Evolutionary conservation across 2,888 invertebrate species (phyloP), one percentile per base, ranked within the genome.

Genomic region (Tenthredo livida): DNA sequence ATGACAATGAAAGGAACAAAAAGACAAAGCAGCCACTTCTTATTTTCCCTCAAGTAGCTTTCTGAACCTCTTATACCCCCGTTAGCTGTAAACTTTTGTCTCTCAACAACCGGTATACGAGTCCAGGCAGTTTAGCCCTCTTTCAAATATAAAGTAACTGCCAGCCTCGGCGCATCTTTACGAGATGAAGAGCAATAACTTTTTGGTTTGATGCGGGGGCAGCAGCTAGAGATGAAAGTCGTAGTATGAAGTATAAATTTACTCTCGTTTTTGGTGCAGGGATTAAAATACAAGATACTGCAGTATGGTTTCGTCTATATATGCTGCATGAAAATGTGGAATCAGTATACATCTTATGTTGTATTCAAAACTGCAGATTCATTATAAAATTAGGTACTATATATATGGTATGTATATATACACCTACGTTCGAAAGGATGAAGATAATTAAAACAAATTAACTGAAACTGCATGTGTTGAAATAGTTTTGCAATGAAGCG

Each of bases 121-220:
- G 73, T 43, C 25, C 25, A n/a, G 43, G 43, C 40, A 43, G 47
- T 43, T 73, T 73, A 73, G 50, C 77, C 77, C 47, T 54, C n/a
- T 50, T 77, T 77, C 29, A 77, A 77, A 77, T 77, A 77, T 77
- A 77, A 77, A 77, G 50, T 77, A 77, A 77, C 77, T 75, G 29
- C 75, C 47, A 73, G 67, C 67, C 29, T 17, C 67, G 2, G 25
- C 67, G 15, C 33, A 25, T 67, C 67, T 77, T 77, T 77, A 77
- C 47, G 77, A 50, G 25, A 10, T n/a, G 25, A 25, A 29, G 50
- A 47, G 54, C n/a, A 54, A 50, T 50, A 77, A 77, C 50, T 77
- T 77, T 77, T 77, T 77, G 21, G 54, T 25, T 77, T 77, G 21
- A 77, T 40, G 43, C 72, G 12, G 37, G 37, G 10, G 37, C 10